Evolutionary conservation across 2,797 vertebrate genomes (phyloP).

Genomic region (Gymnoscopelus braueri): DNA sequence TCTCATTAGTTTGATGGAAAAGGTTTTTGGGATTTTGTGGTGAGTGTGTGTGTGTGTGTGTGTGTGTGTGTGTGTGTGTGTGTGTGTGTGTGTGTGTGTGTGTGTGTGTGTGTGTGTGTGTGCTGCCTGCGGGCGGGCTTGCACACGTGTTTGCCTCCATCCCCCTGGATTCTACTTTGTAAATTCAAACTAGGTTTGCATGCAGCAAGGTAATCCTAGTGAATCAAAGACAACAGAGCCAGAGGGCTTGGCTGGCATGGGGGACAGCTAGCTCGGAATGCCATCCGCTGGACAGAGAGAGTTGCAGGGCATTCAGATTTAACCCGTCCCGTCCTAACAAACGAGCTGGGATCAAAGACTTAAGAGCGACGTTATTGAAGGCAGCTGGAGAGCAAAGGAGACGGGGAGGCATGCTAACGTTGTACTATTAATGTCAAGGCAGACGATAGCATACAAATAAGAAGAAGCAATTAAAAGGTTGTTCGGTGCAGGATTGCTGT

Average conservation of each 20-base stretch:
- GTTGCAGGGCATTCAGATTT: constrained; percentile 52
- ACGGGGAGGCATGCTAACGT: constrained; percentile 35
- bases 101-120: constrained; percentile 11
- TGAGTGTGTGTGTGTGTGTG: constrained; percentile 16
- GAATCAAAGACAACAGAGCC: constrained; percentile 53
- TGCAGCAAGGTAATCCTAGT: constrained; percentile 42
- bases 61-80: neutral
- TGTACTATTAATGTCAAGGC: constrained; percentile 34
- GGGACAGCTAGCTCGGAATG: constrained; percentile 49
- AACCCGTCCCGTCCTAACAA: constrained; percentile 58
- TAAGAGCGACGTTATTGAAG: constrained; percentile 53
- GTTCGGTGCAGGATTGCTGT: neutral
- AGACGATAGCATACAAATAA: constrained; percentile 12
- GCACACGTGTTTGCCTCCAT: too few relatives aligned
- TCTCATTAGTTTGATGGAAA: constrained; percentile 47
- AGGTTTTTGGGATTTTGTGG: constrained; percentile 1
- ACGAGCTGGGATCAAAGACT: constrained; percentile 63
- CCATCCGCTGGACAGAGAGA: constrained; percentile 39
- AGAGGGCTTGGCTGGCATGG: constrained; percentile 38
- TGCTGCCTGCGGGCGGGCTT: too few relatives aligned
- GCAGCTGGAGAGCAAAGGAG: constrained; percentile 55
- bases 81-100: constrained; percentile 11
- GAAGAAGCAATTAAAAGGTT: neutral
- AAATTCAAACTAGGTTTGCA: constrained; percentile 40
- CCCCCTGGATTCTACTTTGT: constrained; percentile 32